Base-by-base conservation (phyloP, 2,113 vertebrate species). In the Indicator maculatus region DNA sequence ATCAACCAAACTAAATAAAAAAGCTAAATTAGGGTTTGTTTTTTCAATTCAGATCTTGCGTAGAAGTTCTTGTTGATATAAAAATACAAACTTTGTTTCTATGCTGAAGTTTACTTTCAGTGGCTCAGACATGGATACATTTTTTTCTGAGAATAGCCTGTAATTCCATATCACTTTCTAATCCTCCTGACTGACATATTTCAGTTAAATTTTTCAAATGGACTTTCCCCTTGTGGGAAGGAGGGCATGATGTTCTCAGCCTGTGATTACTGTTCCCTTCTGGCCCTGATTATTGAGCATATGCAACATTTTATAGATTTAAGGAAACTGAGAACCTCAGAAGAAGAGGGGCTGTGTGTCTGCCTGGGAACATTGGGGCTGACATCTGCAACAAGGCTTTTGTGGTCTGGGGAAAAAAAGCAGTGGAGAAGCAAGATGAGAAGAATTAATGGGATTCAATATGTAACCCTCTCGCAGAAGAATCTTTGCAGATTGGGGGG, bases 281-380 rank as follows among this genome's bases (percentile, higher is more conserved):
- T 7, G 2, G 5, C 15, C 30, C 16, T 11, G 38, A 30, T 31
- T 72, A 59, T 6, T 56, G 24, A 23, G 19, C 16, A 16, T 45
- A 13, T 23, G 10, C 27, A 52, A 15, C 0, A 0, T 55, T 9
- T 56, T 75, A 15, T 0, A 1, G 4, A 47, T 66, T 89, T 53
- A 52, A 31, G 19, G 47, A 44, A 94, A 47, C 1, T 31, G 9
- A 81, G 30, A 77, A 38, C 19, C 16, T 84, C 12, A 53, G 41
- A 59, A 74, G 56, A 74, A 7, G 5, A 20, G 50, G 11, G 41
- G 73, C 33, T 52, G 15, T 21, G 2, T 79, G 28, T 77, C 33
- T 15, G 26, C n/a, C 55, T 92, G 67, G 36, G 65, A 75, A 38
- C 31, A 44, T 39, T 23, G 58, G 24, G 31, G 31, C n/a, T 53